phyloP scores from a whole-genome alignment of 2,888 invertebrate genomes.

The Drosophila atripex region DNA sequence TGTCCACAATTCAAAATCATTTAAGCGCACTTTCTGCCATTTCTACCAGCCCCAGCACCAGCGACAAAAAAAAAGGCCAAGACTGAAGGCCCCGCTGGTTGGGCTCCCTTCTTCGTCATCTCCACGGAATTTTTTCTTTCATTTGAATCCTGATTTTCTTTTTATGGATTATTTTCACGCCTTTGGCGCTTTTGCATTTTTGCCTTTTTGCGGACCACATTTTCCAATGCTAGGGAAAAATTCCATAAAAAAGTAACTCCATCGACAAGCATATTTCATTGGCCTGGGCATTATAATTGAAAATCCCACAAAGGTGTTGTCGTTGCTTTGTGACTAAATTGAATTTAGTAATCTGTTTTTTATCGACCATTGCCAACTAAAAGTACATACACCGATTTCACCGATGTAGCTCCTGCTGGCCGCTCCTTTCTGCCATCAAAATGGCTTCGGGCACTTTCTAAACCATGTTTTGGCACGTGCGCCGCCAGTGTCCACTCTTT shows the following conservation, averaged over 20 bases:
- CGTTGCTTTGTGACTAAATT: conserved; percentile 76
- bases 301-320: conserved; percentile 77
- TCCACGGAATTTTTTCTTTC: conserved; percentile 9
- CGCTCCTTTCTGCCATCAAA: not conserved
- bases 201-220: conserved; percentile 53
- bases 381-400: conserved; percentile 24
- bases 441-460: conserved; percentile 39
- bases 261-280: conserved; percentile 66
- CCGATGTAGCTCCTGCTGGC: not conserved
- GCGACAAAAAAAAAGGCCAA: conserved; percentile 3
- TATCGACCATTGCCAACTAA: conserved; percentile 47
- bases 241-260: conserved; percentile 20
- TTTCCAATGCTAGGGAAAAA: conserved; percentile 12
- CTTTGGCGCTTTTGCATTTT: conserved; percentile 64
- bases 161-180: conserved; percentile 73
- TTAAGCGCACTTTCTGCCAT: conserved; percentile 65
- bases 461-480: conserved; percentile 48
- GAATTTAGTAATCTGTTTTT: conserved; percentile 75
- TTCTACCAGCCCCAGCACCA: conserved; percentile 29
- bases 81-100: conserved; percentile 14
- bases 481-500: conserved; percentile 11
- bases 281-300: conserved; percentile 69
- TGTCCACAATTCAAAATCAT: conserved; percentile 75
- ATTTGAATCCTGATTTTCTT: conserved; percentile 44
- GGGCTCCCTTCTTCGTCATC: conserved; percentile 20